These are phyloP conservation scores for Haliclona indistincta DNA, from an alignment of 37 sponge, comb jelly and placozoan species.

Conservation along the genomic window DNA sequence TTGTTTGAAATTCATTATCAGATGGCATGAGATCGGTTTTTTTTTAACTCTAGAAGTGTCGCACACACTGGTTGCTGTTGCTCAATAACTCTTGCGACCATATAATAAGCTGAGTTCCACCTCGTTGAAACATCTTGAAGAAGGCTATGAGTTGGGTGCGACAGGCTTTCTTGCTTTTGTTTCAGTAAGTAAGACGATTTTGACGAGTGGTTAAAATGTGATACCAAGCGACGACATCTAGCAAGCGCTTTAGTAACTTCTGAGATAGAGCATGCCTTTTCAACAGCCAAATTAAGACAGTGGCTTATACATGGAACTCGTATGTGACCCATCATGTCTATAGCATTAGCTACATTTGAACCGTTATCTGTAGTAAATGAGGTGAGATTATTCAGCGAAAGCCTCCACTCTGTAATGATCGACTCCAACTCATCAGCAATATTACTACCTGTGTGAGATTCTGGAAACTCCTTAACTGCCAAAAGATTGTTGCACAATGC, in stretches of 20 bases:
- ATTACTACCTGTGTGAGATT: constrained; percentile 29
- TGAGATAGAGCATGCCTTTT: constrained; percentile 6
- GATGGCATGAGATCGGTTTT: constrained; percentile 37
- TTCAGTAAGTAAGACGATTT: constrained; percentile 25
- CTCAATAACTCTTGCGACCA: constrained; percentile 25
- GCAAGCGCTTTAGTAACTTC: constrained; percentile 21
- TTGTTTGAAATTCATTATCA: constrained; percentile 19
- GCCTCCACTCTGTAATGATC: constrained; percentile 16
- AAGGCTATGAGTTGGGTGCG: background rate
- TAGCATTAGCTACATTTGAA: background rate
- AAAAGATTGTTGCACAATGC: constrained; percentile 13
- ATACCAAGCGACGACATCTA: constrained; percentile 17
- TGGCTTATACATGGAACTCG: constrained; percentile 24
- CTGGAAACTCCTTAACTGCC: constrained; percentile 33
- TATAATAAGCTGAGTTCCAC: constrained; percentile 41
- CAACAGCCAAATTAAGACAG: constrained; percentile 14
- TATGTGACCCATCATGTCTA: background rate
- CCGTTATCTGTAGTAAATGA: constrained; percentile 31
- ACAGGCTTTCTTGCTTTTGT: constrained; percentile 15
- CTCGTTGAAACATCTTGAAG: constrained; percentile 37
- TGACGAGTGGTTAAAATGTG: constrained; percentile 28
- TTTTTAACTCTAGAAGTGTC: constrained; percentile 16
- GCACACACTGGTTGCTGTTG: constrained; percentile 41
- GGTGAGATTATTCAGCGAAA: background rate
- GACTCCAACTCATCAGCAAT: constrained; percentile 20